Conservation (phyloP, 2,888 invertebrate species). For the Drosophila niveifrons region DNA sequence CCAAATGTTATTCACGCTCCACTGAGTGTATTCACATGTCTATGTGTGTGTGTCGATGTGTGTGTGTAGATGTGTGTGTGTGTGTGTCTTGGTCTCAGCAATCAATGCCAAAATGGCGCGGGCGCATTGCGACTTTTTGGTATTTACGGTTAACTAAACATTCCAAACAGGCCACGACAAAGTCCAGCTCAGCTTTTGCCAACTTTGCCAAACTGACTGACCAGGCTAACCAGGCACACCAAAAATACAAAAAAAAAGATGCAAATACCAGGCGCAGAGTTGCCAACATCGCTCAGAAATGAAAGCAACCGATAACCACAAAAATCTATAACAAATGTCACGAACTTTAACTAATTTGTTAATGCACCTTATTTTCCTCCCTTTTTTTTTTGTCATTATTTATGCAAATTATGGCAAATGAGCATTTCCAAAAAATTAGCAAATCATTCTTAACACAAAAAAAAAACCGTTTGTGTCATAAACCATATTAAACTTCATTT, state of each 20-base stretch:
- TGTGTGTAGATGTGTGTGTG: conserved; percentile 24
- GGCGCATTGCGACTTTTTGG: conserved; percentile 73
- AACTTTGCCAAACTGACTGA: conserved; percentile 30
- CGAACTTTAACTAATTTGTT: conserved; percentile 16
- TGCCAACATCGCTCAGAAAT: conserved; percentile 6
- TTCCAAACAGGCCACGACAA: conserved; percentile 70
- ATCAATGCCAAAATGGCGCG: conserved; percentile 78
- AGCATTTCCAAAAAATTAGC: conserved; percentile 1
- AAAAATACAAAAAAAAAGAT: too few relatives aligned
- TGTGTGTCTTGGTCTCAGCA: conserved; percentile 56
- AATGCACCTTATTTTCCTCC: background rate
- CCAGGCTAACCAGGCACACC: conserved; percentile 26
- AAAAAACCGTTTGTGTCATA: too few relatives aligned
- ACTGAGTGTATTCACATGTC: conserved; percentile 65
- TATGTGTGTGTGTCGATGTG: conserved; percentile 21
- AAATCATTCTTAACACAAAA: too few relatives aligned
- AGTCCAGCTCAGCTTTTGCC: conserved; percentile 33
- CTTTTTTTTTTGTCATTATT: background rate
- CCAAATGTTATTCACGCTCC: conserved; percentile 83
- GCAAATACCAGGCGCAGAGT: conserved; percentile 9
- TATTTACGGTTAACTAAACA: conserved; percentile 77
- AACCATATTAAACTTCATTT: too few relatives aligned
- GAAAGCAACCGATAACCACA: background rate
- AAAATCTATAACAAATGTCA: background rate
- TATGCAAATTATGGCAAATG: conserved; percentile 15